Conservation (phyloP, 2,888 invertebrate genomes). For the Oscheius myriophilus region DNA sequence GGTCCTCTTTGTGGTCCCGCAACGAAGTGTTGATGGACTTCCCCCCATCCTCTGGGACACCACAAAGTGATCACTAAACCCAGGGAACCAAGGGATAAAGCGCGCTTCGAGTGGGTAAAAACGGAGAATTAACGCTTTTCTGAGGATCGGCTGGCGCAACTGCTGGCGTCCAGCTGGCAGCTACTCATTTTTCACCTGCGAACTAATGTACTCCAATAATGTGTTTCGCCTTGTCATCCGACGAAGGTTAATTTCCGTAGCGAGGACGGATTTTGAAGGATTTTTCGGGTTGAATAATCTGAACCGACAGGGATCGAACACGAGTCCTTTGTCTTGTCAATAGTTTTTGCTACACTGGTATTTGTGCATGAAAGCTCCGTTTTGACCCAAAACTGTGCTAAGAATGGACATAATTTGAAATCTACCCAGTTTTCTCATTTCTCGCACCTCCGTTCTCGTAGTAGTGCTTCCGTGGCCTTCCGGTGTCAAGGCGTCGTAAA, state of each 20-base stretch:
- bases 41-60: constrained; percentile 5
- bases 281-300: no score
- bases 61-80: neutral
- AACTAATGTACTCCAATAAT: constrained; percentile 23
- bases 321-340: no score
- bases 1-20: constrained; percentile 3
- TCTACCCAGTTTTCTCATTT: no score
- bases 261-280: no score
- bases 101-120: neutral
- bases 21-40: constrained; percentile 26
- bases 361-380: no score
- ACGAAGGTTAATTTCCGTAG: constrained; percentile 15
- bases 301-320: no score
- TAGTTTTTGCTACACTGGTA: no score
- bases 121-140: neutral
- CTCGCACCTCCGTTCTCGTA: neutral
- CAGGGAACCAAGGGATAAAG: neutral
- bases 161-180: constrained; percentile 20
- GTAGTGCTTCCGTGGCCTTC: neutral
- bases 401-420: no score
- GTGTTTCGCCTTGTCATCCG: neutral
- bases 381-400: no score
- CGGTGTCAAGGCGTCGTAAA: constrained; percentile 20
- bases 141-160: no score
- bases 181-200: constrained; percentile 13